phyloP scores from a whole-genome alignment of 2,797 vertebrate genomes.

The Phalloptychus januarius region DNA sequence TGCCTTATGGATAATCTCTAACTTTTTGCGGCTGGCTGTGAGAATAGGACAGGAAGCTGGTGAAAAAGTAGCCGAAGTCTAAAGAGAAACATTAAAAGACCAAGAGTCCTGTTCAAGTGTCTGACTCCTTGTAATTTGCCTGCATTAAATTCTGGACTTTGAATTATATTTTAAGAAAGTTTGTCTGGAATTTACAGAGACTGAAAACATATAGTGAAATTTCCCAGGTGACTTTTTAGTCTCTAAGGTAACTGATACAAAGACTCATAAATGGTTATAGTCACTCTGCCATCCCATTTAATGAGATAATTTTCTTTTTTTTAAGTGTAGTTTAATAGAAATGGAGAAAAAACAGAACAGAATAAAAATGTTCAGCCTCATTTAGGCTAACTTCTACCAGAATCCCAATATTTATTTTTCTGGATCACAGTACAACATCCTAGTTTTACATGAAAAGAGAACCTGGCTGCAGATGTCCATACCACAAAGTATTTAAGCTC shows the following conservation, averaged over 20 bases:
- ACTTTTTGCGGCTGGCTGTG: not conserved
- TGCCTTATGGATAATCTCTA: too few relatives aligned
- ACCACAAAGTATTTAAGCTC: not conserved
- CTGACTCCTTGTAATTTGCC: not conserved
- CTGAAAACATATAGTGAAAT: not conserved
- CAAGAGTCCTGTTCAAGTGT: not conserved
- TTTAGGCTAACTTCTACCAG: not conserved
- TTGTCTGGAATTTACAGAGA: not conserved
- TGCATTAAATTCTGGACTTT: not conserved
- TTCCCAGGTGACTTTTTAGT: not conserved
- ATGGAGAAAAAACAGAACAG: not conserved
- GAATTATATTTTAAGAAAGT: not conserved
- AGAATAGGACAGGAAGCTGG: not conserved
- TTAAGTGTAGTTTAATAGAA: not conserved
- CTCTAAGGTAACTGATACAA: not conserved
- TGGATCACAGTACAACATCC: not conserved
- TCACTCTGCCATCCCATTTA: not conserved
- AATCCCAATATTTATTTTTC: not conserved
- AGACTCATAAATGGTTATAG: not conserved
- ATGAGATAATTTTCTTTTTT: not conserved
- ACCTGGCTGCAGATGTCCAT: not conserved
- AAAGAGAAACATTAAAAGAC: not conserved
- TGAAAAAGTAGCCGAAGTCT: not conserved
- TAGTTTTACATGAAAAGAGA: not conserved
- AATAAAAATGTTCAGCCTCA: not conserved